These are phyloP conservation scores for Paraescarpia echinospica DNA, from an alignment of 1,140 invertebrate genomes.

Conservation along the genomic window DNA sequence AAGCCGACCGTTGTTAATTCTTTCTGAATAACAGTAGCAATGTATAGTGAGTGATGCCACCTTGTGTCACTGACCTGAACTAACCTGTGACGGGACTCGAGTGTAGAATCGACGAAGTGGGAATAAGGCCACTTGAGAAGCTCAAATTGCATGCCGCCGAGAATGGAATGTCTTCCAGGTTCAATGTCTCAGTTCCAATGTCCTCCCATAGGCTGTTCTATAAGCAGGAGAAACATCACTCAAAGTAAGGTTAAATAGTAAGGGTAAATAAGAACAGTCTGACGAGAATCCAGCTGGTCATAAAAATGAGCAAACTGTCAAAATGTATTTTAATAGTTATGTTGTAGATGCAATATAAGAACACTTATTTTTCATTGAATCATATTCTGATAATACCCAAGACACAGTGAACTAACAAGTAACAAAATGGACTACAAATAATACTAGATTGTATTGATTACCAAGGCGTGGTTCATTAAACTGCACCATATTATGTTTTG, in stretches of 20 bases:
- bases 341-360: no score
- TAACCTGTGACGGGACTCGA: not conserved
- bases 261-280: not conserved
- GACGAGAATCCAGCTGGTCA: not conserved
- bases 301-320: no score
- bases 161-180: conserved; percentile 15
- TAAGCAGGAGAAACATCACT: not conserved
- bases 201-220: conserved; percentile 10
- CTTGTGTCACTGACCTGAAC: not conserved
- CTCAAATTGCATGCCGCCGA: not conserved
- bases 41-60: not conserved
- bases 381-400: no score
- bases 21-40: not conserved
- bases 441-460: no score
- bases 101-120: not conserved
- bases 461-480: no score
- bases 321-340: no score
- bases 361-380: no score
- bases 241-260: not conserved
- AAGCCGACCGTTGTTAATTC: not conserved
- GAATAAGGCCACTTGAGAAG: not conserved
- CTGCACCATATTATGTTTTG: no score
- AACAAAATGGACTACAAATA: no score
- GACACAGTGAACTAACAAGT: no score
- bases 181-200: not conserved